Conservation (phyloP, 1,140 invertebrate genomes). For the Octopus sinensis region DNA sequence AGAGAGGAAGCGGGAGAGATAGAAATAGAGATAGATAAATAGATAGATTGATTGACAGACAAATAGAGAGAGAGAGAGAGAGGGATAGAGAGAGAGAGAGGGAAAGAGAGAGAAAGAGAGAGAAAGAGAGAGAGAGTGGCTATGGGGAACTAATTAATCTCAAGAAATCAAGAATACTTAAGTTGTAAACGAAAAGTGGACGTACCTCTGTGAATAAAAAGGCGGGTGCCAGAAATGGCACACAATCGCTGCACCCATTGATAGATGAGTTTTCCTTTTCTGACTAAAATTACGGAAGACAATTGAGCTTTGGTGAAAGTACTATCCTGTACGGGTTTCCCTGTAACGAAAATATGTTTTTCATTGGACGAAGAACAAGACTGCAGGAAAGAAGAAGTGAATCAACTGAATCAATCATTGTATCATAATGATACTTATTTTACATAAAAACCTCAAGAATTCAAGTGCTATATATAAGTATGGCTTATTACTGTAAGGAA, state of each 20-base stretch:
- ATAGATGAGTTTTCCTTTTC: conserved; percentile 53
- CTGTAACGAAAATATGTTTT: conserved; percentile 16
- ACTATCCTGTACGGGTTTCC: conserved; percentile 53
- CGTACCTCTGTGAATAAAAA: conserved; percentile 55
- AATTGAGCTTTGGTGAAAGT: conserved; percentile 54
- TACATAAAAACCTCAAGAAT: too few species aligned
- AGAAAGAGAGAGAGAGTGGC: neutral
- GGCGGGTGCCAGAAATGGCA: conserved; percentile 51
- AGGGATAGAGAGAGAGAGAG: neutral
- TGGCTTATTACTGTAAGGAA: too few species aligned
- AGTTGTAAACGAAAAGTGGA: neutral
- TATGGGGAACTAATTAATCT: neutral
- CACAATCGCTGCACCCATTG: conserved; percentile 53
- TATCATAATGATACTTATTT: too few species aligned
- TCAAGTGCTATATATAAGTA: too few species aligned
- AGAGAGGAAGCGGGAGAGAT: too few species aligned
- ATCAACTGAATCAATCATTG: too few species aligned
- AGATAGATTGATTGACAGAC: too few species aligned
- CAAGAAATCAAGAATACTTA: neutral
- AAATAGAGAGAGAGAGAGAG: neutral
- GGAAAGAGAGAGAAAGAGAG: neutral
- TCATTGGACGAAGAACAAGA: too few species aligned
- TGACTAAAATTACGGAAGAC: conserved; percentile 41
- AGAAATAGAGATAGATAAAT: too few species aligned
- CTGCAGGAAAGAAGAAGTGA: too few species aligned